Base-by-base conservation (phyloP, 2,113 vertebrate genomes). In the Hystrix cristata region DNA sequence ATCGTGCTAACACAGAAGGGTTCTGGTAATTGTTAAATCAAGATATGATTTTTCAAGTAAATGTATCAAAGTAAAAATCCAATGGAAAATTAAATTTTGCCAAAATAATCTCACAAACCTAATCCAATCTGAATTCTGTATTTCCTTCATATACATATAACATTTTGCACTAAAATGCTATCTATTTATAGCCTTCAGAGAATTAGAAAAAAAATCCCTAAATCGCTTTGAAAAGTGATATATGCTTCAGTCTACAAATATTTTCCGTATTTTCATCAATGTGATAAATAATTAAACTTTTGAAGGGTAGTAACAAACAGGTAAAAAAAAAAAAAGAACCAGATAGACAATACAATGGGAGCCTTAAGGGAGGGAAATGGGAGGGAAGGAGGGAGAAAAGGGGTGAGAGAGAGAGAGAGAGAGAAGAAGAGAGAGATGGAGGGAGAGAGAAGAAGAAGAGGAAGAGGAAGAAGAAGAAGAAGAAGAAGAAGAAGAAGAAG, bases 61-160 rank as follows among this genome's bases (percentile, higher is more conserved):
- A 59, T 67, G 2, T 31, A 65, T 87, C 62, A 59, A 85, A n/a
- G 78, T n/a, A 64, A 90, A 27, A 83, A 74, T 80, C 87, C 69
- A 6, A 3, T 55, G 43, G 27, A 82, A 97, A 85, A 84, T 53
- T 83, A 62, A 55, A 95, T 82, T 90, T 91, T 88, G 15, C 15
- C 57, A 62, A 78, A 88, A 79, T 91, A 85, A 87, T 62, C 51
- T 89, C n/a, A 59, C n/a, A 96, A 84, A 92, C 23, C 29, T 51
- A 86, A 85, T 94, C 10, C 7, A 72, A 12, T 65, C n/a, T 88
- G 29, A 93, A 91, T 72, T 76, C 9, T 65, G 0, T 87, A 87
- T 95, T 81, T 95, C 23, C 53, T 16, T 60, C 23, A 85, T 34
- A 21, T 43, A 48, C 16, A 46, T 62, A 10, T 78, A 2, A 59